A percentile compares a stretch with the other conserved stretches of the same genome.
These are phyloP conservation scores for Drosophila rhopaloa DNA, from an alignment of 1,140 invertebrate species.

Conservation along the genomic window DNA sequence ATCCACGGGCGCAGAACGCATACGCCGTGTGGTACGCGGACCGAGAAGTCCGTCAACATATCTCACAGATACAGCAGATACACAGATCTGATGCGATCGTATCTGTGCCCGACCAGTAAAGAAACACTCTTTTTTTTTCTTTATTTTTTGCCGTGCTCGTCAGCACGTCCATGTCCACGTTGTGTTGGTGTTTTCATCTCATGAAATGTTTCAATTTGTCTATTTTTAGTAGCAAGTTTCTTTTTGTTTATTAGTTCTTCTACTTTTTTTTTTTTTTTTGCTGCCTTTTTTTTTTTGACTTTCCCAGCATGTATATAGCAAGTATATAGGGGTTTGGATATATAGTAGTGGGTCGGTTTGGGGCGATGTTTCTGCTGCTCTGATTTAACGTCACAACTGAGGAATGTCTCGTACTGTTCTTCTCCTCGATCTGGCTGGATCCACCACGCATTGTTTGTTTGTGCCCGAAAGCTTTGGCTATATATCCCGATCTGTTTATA, in stretches of 20 bases:
- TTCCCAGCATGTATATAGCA: constrained; percentile 34
- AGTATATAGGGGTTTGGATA: constrained; percentile 49
- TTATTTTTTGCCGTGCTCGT: constrained; percentile 56
- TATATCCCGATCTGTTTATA: constrained; percentile 51
- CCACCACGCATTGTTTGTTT: constrained; percentile 61
- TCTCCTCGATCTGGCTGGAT: constrained; percentile 48
- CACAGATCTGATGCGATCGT: constrained; percentile 4
- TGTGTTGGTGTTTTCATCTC: constrained; percentile 78
- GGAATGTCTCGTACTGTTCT: constrained; percentile 60
- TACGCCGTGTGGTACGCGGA: constrained; percentile 69
- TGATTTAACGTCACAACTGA: constrained; percentile 78
- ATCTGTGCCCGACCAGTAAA: constrained; percentile 36
- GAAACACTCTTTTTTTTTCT: constrained; percentile 22
- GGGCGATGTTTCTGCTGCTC: constrained; percentile 64
- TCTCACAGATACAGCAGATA: constrained; percentile 51
- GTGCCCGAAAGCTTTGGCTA: constrained; percentile 49
- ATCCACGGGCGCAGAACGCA: constrained; percentile 60
- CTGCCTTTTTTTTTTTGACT: constrained; percentile 39
- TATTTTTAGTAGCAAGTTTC: constrained; percentile 81
- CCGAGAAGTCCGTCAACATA: constrained; percentile 53
- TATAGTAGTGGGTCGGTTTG: constrained; percentile 64
- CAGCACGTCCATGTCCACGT: constrained; percentile 62
- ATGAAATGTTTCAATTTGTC: constrained; percentile 80
- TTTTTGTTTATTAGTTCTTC: constrained; percentile 82
- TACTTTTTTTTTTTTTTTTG: constrained; percentile 25